phyloP scores from a whole-genome alignment of 2,888 invertebrate species.

The Microplitis deprimator region DNA sequence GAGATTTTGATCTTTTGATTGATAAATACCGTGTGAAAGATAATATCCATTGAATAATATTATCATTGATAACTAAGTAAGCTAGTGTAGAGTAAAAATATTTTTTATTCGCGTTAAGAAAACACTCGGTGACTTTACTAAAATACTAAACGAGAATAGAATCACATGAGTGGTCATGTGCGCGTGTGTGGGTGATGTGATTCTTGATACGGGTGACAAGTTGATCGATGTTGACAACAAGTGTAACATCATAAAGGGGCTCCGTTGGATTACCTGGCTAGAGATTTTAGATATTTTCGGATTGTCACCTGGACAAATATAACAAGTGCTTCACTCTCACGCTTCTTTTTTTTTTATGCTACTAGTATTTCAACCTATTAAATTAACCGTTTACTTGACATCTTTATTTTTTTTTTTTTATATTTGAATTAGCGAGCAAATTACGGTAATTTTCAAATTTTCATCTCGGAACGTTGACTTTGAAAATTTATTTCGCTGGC shows the following conservation, averaged over 20 bases:
- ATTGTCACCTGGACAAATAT: not conserved
- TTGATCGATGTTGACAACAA: conserved; percentile 56
- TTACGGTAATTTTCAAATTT: too few species aligned
- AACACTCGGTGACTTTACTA: conserved; percentile 8
- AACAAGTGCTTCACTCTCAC: not conserved
- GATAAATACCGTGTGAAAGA: not conserved
- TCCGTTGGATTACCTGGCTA: not conserved
- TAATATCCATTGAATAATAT: not conserved
- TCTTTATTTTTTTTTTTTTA: too few species aligned
- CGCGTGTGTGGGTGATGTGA: conserved; percentile 4
- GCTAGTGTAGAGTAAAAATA: not conserved
- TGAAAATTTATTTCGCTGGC: not conserved
- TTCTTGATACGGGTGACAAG: conserved; percentile 47
- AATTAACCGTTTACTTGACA: too few species aligned
- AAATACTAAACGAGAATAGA: conserved; percentile 9
- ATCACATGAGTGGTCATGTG: conserved; percentile 17
- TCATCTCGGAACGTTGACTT: not conserved
- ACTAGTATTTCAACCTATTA: too few species aligned
- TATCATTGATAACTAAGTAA: not conserved
- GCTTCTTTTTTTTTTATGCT: too few species aligned
- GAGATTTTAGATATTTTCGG: not conserved
- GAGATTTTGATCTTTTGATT: too few species aligned
- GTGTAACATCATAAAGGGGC: conserved; percentile 50
- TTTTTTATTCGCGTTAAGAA: conserved; percentile 40
- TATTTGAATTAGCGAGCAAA: too few species aligned